These are phyloP conservation scores for Helicoverpa assulta DNA, from an alignment of 2,888 invertebrate species.

Conservation along the genomic window DNA sequence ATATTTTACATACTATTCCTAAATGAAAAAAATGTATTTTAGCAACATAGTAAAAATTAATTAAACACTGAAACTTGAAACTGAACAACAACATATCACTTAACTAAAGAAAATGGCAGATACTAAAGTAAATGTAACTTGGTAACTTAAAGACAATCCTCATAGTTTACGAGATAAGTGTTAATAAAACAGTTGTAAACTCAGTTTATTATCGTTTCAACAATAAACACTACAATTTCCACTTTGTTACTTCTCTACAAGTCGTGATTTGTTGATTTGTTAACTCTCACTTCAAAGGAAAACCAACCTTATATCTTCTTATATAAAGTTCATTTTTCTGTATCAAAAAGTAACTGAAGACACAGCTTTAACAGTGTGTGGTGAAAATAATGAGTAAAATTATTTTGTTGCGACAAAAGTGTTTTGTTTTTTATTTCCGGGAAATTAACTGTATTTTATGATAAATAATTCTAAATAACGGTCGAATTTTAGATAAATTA, in stretches of 20 bases:
- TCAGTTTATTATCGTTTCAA: conserved; percentile 71
- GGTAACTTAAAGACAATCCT: conserved; percentile 60
- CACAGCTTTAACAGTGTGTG: conserved; percentile 52
- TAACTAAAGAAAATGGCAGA: conserved; percentile 47
- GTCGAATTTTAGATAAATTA: not conserved
- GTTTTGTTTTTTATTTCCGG: conserved; percentile 39
- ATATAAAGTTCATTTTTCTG: conserved; percentile 19
- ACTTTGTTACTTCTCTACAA: conserved; percentile 69
- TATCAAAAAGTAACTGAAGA: conserved; percentile 12
- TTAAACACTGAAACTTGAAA: not conserved
- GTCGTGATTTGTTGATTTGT: conserved; percentile 65
- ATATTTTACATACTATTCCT: no score
- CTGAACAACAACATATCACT: conserved; percentile 4
- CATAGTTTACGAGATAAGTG: conserved; percentile 69
- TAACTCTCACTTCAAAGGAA: conserved; percentile 19
- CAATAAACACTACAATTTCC: conserved; percentile 74
- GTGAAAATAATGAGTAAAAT: conserved; percentile 65
- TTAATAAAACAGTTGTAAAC: conserved; percentile 76
- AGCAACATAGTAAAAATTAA: not conserved
- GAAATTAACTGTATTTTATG: conserved; percentile 18
- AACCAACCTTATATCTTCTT: conserved; percentile 29
- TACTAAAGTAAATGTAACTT: conserved; percentile 50
- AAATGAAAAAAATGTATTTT: not conserved
- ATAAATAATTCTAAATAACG: not conserved
- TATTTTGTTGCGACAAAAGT: conserved; percentile 61